Evolutionary conservation across 1,140 invertebrate genomes (phyloP).

Genomic region (Drosophila funebris): DNA sequence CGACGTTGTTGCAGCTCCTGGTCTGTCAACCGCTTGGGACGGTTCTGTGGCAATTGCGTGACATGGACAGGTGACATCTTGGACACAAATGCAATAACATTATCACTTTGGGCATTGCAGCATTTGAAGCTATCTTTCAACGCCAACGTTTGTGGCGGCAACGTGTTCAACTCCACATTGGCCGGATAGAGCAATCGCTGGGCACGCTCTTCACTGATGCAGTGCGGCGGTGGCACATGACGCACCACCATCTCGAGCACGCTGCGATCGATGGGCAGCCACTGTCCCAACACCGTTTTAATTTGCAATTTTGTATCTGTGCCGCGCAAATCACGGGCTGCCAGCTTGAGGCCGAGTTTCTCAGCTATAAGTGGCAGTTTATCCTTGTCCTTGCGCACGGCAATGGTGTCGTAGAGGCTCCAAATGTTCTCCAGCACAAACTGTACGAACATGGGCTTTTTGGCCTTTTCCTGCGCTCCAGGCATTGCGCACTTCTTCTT

Average conservation of each 20-base stretch:
- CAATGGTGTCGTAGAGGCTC: conserved; percentile 94
- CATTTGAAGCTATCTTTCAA: conserved; percentile 91
- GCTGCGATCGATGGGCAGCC: conserved; percentile 93
- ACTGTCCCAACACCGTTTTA: conserved; percentile 92
- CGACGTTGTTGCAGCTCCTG: conserved; percentile 90
- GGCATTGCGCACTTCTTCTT: conserved; percentile 94
- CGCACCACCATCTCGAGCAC: conserved; percentile 92
- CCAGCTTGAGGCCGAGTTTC: conserved; percentile 92
- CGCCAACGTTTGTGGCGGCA: conserved; percentile 88
- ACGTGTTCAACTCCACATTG: conserved; percentile 88
- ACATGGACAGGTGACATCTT: conserved; percentile 89
- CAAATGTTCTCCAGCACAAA: conserved; percentile 97
- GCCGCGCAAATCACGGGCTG: conserved; percentile 90
- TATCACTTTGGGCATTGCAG: conserved; percentile 88
- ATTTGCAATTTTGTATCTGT: conserved; percentile 91
- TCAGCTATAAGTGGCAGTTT: conserved; percentile 92
- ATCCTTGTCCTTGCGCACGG: conserved; percentile 91
- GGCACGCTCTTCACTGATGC: conserved; percentile 90
- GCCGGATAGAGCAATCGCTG: conserved; percentile 90
- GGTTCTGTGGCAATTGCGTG: conserved; percentile 89
- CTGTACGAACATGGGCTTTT: conserved; percentile 98
- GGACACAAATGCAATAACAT: conserved; percentile 96
- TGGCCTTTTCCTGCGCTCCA: conserved; percentile 97
- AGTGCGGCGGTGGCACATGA: conserved; percentile 91
- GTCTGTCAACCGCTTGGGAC: conserved; percentile 88